A percentile compares a stretch with the other conserved stretches of the same genome.
Evolutionary conservation across 2,888 invertebrate species (phyloP).

Genomic region (Tenthredo amoena): DNA sequence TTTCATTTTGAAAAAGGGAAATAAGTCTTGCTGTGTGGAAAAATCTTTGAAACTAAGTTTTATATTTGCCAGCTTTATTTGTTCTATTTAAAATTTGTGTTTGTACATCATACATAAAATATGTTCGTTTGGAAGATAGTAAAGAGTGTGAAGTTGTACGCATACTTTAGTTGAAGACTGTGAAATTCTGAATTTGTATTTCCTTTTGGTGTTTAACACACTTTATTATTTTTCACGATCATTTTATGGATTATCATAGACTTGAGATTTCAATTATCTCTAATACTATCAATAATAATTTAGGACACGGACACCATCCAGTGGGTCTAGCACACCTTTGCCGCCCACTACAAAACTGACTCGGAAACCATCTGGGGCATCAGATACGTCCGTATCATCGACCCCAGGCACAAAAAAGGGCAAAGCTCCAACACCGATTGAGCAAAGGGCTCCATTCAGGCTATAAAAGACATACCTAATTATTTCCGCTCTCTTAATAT

Average conservation of each 20-base stretch:
- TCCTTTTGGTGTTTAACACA: neutral
- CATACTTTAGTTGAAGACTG: neutral
- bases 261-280: constrained; percentile 51
- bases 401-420: constrained; percentile 79
- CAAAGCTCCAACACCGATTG: constrained; percentile 75
- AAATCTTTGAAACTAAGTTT: neutral
- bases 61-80: constrained; percentile 28
- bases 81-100: constrained; percentile 6
- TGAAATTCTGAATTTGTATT: neutral
- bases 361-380: constrained; percentile 85
- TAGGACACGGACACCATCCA: constrained; percentile 88
- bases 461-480: constrained; percentile 67
- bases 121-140: neutral
- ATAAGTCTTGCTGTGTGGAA: neutral
- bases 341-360: constrained; percentile 83
- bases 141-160: neutral
- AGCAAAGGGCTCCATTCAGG: constrained; percentile 77
- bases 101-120: constrained; percentile 18
- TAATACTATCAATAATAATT: constrained; percentile 60
- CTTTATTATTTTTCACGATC: constrained; percentile 39
- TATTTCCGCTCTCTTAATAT: constrained; percentile 5
- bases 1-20: neutral
- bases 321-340: constrained; percentile 86
- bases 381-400: constrained; percentile 82
- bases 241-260: neutral